Evolutionary conservation across 2,888 invertebrate genomes (phyloP).

Genomic region (Acrobasis consociella): DNA sequence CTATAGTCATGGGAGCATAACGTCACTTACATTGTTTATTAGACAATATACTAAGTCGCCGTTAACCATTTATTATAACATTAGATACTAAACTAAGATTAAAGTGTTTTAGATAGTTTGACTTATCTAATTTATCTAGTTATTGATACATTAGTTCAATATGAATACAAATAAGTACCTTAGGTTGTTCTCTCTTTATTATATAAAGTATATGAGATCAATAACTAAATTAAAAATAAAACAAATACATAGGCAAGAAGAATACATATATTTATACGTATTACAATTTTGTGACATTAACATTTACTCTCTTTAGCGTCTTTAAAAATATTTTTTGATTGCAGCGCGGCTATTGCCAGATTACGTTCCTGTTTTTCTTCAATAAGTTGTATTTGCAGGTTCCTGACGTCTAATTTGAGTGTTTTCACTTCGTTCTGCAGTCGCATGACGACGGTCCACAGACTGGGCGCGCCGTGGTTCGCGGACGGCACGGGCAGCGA

Average conservation of each 20-base stretch:
- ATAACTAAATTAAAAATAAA: neutral
- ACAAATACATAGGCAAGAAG: slow-evolving; percentile 10
- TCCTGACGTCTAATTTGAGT: slow-evolving; percentile 84
- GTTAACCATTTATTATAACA: neutral
- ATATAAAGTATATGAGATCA: too few relatives aligned
- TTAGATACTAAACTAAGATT: neutral
- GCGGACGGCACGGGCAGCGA: slow-evolving; percentile 72
- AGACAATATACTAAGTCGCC: neutral
- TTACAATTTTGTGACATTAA: slow-evolving; percentile 39
- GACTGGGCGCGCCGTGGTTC: slow-evolving; percentile 79
- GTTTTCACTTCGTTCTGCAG: slow-evolving; percentile 88
- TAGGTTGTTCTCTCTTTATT: too few relatives aligned
- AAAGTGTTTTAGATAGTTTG: too few relatives aligned
- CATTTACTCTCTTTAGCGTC: slow-evolving; percentile 80
- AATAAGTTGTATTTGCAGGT: slow-evolving; percentile 84
- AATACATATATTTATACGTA: slow-evolving; percentile 25
- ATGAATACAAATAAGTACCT: too few relatives aligned
- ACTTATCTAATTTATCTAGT: too few relatives aligned
- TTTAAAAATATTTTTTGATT: slow-evolving; percentile 66
- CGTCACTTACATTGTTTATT: neutral
- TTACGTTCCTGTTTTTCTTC: slow-evolving; percentile 84
- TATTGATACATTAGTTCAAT: too few relatives aligned
- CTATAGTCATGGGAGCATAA: neutral
- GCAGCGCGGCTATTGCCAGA: slow-evolving; percentile 72
- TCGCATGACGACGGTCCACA: slow-evolving; percentile 90